Evolutionary conservation across 2,113 vertebrate species (phyloP), one percentile per base, ranked within the genome.

Genomic region (Gnathonemus longibarbis): DNA sequence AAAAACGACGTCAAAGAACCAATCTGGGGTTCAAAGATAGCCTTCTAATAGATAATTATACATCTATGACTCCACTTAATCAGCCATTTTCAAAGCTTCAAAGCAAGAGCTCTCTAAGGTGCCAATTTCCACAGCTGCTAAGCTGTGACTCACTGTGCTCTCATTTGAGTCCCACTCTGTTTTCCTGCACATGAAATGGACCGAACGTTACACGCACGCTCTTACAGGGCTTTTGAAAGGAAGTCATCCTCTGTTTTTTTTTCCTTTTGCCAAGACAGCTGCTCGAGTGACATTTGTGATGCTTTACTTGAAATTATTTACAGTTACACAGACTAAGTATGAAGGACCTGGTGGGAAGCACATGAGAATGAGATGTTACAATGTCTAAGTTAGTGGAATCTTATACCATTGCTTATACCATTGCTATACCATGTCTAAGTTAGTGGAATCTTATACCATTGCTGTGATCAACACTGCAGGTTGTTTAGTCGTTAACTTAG

Each of bases 21-120:
- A 49, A 15, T 77, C 13, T 49, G 10, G 10, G 53, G 74, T 80
- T 62, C 50, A 84, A 46, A 90, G 35, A 74, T 27, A 31, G 49
- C 45, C 90, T 66, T 62, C 62, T 58, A 46, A 48, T 88, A 88
- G 90, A 90, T 90, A 88, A 90, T 90, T 84, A 84, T 83, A 88
- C 52, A 84, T 39, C 87, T 66, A 17, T 88, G 86, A 62, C 66
- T 90, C 87, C 87, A 80, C n/a, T 83, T 90, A 90, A 88, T 88
- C 90, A 84, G 90, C 86, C 87, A 46, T 84, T 87, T 89, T 56
- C n/a, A 35, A 58, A 49, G 52, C 66, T 56, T 90, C 70, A 90
- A 84, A 83, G 87, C 86, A 31, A 52, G 35, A 5, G 1, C 49
- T 80, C 46, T 39, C 56, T 10, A 45, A 85, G 46, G 91, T 88